Conservation (phyloP, 2,797 vertebrate genomes). For the Gymnothorax reevesii region DNA sequence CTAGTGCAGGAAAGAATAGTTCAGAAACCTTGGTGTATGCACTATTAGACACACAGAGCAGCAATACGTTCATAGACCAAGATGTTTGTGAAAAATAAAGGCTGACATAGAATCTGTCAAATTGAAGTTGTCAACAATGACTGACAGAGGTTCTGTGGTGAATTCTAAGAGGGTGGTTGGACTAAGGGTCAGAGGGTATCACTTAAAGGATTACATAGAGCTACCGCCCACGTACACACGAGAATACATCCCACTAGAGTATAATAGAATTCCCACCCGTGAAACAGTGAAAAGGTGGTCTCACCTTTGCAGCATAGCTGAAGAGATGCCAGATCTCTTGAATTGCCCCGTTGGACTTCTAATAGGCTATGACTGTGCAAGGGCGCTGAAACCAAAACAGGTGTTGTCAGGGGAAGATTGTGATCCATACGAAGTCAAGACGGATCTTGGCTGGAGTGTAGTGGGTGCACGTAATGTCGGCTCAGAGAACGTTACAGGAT, state of each 20-base stretch:
- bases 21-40: conserved; percentile 30
- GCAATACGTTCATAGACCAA: conserved; percentile 35
- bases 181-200: conserved; percentile 34
- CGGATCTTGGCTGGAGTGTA: conserved; percentile 27
- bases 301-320: conserved; percentile 28
- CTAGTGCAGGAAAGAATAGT: conserved; percentile 12
- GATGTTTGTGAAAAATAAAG: conserved; percentile 33
- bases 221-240: conserved; percentile 31
- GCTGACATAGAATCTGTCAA: conserved; percentile 34
- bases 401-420: conserved; percentile 28
- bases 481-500: no score
- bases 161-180: conserved; percentile 28
- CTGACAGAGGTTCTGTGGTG: conserved; percentile 32
- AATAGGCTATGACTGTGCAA: conserved; percentile 40
- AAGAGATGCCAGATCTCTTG: conserved; percentile 35
- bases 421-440: conserved; percentile 35
- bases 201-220: conserved; percentile 26
- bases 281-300: conserved; percentile 32
- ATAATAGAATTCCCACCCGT: conserved; percentile 34
- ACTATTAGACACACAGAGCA: conserved; percentile 36
- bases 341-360: conserved; percentile 34
- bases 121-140: conserved; percentile 38
- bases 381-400: conserved; percentile 36
- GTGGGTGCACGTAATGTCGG: no score
- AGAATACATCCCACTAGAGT: conserved; percentile 36